These are phyloP conservation scores for Anhinga anhinga DNA, from an alignment of 2,113 vertebrate species.

Conservation along the genomic window DNA sequence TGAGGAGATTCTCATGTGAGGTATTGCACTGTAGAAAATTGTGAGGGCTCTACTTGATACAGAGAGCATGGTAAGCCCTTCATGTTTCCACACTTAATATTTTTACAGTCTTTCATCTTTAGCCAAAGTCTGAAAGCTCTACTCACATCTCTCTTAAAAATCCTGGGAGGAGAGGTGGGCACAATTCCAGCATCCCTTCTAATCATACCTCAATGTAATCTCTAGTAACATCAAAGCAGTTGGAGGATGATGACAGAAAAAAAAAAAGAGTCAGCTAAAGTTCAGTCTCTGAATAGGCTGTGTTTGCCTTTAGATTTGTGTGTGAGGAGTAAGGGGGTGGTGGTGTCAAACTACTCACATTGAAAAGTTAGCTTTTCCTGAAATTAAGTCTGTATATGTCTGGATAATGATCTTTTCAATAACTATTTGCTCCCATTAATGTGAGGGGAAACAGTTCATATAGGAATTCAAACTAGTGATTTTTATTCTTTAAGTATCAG, in stretches of 20 bases:
- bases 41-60: neutral
- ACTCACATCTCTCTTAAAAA: conserved; percentile 26
- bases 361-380: neutral
- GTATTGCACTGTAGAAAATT: neutral
- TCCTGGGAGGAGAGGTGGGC: conserved; percentile 34
- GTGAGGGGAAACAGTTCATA: neutral
- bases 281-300: conserved; percentile 6
- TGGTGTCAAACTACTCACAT: neutral
- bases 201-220: conserved; percentile 34
- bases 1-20: neutral
- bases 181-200: conserved; percentile 31
- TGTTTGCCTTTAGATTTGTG: neutral
- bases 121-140: conserved; percentile 43
- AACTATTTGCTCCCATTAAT: neutral
- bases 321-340: neutral
- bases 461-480: neutral
- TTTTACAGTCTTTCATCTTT: conserved; percentile 41
- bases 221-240: conserved; percentile 40
- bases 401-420: neutral
- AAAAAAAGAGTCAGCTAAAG: conserved; percentile 31
- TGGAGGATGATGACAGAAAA: conserved; percentile 8
- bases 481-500: neutral
- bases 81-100: conserved; percentile 1
- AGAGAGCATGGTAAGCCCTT: neutral
- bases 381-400: neutral